Evolutionary conservation across 2,888 invertebrate species (phyloP), one percentile per base, ranked within the genome.

Genomic region (Harmothoe impar): DNA sequence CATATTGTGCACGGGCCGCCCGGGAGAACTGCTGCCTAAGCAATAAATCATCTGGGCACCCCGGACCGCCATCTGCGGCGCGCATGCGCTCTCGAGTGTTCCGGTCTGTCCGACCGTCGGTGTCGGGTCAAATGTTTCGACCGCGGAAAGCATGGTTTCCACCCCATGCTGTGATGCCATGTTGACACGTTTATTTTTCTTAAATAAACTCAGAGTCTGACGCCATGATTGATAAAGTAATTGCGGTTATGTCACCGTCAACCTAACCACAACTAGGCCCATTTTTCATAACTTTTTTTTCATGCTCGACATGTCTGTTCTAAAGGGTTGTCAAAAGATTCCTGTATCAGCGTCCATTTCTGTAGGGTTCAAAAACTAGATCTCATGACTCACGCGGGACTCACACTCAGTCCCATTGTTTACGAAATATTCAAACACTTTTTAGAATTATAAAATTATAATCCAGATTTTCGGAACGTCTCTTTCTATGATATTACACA

Each of bases 41-140:
- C 54, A 86, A 86, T 86, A 86, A 86, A 86, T 86, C 86, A 86
- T 54, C 54, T 15, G 31, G 86, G 86, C 29, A 54, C 54, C 56
- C 54, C 86, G 56, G 20, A 12, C 25, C 86, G 86, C 86, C 86
- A 86, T 86, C 86, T 86, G 86, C 86, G 86, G 86, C 86, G 86
- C 86, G 54, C 86, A 56, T 81, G 81, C 81, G 81, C 43, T n/a
- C 81, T 81, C 43, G 33, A 81, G 81, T 81, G 81, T 33, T 43
- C 81, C 81, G 81, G 81, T 81, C 81, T 81, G 81, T 81, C 81
- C 43, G 33, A 20, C 35, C 15, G 81, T 35, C 43, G 5, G 81
- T 23, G 81, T 81, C 81, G 23, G 81, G 81, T 81, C 81, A 81
- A 81, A 81, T 81, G 81, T 81, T 81, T 81, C 81, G 81, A 33